Percentiles rank a stretch among this genome's conserved stretches.
Conservation (phyloP, 1,140 invertebrate species). For the Zeugodacus cucurbitae region DNA sequence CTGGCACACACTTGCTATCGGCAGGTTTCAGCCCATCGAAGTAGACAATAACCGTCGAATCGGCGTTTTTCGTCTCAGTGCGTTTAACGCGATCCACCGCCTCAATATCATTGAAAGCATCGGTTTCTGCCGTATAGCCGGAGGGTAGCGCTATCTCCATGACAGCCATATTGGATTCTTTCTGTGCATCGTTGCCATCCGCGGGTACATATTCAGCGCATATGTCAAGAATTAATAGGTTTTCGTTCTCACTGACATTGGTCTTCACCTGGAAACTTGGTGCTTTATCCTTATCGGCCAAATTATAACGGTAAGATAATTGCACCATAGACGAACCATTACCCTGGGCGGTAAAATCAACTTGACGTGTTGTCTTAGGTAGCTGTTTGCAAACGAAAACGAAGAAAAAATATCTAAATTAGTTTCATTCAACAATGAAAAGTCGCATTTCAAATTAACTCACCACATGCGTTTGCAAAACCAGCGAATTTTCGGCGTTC, state of each 20-base stretch:
- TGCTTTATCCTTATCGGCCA: constrained; percentile 82
- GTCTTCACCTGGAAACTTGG: constrained; percentile 84
- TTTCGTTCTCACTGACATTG: constrained; percentile 78
- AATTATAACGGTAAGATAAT: constrained; percentile 83
- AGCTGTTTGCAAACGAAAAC: constrained; percentile 41
- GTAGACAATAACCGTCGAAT: constrained; percentile 83
- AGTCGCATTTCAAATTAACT: not conserved
- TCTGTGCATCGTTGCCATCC: constrained; percentile 45
- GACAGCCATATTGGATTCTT: constrained; percentile 85
- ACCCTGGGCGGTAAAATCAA: constrained; percentile 77
- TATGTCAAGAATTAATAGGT: constrained; percentile 76
- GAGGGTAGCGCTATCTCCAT: constrained; percentile 88
- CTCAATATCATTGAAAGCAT: constrained; percentile 53
- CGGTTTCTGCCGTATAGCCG: constrained; percentile 74
- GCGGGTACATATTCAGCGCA: constrained; percentile 70
- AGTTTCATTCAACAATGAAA: not conserved
- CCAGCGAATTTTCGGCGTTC: constrained; percentile 66
- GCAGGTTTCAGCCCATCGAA: constrained; percentile 80
- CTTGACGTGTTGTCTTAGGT: constrained; percentile 50
- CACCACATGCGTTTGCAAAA: constrained; percentile 66
- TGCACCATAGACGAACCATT: constrained; percentile 82
- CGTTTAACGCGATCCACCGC: constrained; percentile 65
- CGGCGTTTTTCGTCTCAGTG: constrained; percentile 81
- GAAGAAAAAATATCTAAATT: not conserved
- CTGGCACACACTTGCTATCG: constrained; percentile 80